These are phyloP conservation scores for Clepsis dumicolana DNA, from an alignment of 2,888 invertebrate genomes.

Conservation along the genomic window DNA sequence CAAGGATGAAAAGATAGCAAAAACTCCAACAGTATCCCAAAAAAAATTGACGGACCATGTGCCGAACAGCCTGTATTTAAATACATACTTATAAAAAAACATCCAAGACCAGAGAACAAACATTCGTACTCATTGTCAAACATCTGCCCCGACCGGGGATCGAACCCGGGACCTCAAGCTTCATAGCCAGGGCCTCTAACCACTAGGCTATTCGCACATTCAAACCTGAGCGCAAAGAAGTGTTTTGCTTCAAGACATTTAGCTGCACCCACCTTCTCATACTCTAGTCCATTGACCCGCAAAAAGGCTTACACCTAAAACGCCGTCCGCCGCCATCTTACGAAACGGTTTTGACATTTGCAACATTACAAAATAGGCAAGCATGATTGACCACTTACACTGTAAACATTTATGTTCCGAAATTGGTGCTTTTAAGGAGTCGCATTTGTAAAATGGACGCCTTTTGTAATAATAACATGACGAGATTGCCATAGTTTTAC, in stretches of 20 bases:
- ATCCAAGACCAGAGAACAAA: no score
- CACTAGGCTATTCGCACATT: no score
- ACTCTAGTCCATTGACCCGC: not conserved
- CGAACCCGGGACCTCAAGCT: no score
- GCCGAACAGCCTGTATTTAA: no score
- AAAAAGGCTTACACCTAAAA: not conserved
- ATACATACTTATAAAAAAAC: no score
- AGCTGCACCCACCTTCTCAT: not conserved
- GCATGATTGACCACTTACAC: slow-evolving; percentile 6
- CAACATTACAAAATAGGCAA: slow-evolving; percentile 4
- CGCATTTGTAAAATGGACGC: not conserved
- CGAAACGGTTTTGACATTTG: slow-evolving; percentile 21
- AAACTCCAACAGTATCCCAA: no score
- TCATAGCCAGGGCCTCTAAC: no score
- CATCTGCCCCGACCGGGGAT: no score
- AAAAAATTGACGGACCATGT: no score
- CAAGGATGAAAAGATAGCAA: no score
- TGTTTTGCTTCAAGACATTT: not conserved
- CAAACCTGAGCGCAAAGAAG: not conserved
- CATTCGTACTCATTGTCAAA: no score
- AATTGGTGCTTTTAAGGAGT: not conserved
- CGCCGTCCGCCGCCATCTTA: not conserved
- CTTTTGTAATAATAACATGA: no score
- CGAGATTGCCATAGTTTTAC: not conserved
- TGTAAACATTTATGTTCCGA: not conserved